phyloP scores from a whole-genome alignment of 2,888 invertebrate species.

The Euclidia mi region DNA sequence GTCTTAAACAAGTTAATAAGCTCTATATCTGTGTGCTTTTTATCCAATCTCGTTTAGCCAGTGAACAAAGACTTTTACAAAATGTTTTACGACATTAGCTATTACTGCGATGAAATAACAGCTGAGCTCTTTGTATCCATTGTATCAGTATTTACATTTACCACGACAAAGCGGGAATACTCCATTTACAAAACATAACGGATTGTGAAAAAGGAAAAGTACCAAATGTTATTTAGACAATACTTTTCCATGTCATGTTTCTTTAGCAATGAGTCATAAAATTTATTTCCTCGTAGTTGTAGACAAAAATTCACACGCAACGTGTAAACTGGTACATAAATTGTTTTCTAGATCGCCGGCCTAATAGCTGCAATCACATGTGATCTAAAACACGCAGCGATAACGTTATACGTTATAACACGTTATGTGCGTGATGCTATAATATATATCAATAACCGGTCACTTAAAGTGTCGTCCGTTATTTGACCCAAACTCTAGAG shows the following conservation, averaged over 20 bases:
- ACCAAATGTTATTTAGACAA: neutral
- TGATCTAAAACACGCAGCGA: constrained; percentile 48
- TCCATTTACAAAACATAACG: no score
- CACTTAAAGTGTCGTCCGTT: constrained; percentile 62
- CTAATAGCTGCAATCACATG: constrained; percentile 2
- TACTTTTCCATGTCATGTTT: constrained; percentile 2
- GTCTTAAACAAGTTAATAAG: no score
- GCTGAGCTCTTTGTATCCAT: no score
- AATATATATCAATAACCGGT: constrained; percentile 51
- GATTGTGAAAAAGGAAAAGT: no score
- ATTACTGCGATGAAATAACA: no score
- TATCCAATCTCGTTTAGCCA: no score
- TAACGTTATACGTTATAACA: neutral
- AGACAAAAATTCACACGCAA: constrained; percentile 7
- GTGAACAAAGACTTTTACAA: no score
- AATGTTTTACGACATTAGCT: no score
- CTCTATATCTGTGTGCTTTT: no score
- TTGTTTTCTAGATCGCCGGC: constrained; percentile 5
- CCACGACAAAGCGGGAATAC: no score
- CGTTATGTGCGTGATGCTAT: constrained; percentile 32
- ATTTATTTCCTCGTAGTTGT: neutral
- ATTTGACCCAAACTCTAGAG: constrained; percentile 71
- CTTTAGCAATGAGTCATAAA: constrained; percentile 3
- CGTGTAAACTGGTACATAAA: constrained; percentile 8
- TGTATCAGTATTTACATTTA: no score